A percentile compares a stretch with the other conserved stretches of the same genome.
Evolutionary conservation across 2,888 invertebrate species (phyloP).

Genomic region (Smittia aterrima): DNA sequence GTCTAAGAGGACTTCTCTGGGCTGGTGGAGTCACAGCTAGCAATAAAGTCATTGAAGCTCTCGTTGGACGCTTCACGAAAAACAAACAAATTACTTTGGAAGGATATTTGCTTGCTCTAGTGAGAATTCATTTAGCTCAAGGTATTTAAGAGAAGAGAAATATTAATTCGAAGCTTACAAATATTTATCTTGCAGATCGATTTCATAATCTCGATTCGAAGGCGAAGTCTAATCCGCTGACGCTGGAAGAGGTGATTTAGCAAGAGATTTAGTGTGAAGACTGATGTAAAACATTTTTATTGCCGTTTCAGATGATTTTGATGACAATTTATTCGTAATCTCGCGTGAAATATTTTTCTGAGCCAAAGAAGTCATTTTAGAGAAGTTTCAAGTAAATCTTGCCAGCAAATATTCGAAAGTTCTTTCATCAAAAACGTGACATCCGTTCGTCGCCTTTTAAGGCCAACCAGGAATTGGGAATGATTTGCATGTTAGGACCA

Average conservation of each 20-base stretch:
- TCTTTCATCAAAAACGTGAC: too few relatives aligned
- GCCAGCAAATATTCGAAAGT: too few relatives aligned
- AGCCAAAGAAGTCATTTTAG: neutral
- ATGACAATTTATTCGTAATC: conserved; percentile 66
- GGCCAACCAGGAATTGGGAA: too few relatives aligned
- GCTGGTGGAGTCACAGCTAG: conserved; percentile 69
- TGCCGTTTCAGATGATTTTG: conserved; percentile 58
- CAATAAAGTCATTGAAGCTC: conserved; percentile 73
- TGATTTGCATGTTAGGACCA: too few relatives aligned
- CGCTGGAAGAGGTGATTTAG: conserved; percentile 65
- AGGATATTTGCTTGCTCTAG: conserved; percentile 65
- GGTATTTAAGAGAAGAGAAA: conserved; percentile 54
- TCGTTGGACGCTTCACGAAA: conserved; percentile 65
- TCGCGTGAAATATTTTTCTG: too few relatives aligned
- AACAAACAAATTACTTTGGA: conserved; percentile 55
- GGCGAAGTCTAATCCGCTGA: conserved; percentile 68
- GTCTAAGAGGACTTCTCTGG: conserved; percentile 64
- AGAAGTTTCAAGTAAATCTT: neutral
- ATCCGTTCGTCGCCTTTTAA: too few relatives aligned
- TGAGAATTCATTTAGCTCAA: conserved; percentile 63
- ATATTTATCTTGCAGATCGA: conserved; percentile 56
- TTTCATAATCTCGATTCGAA: conserved; percentile 69
- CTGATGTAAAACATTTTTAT: neutral
- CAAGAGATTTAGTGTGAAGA: neutral
- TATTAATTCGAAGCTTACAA: too few relatives aligned